Base-by-base conservation (phyloP, 1,140 invertebrate genomes). In the Atta colombica region DNA sequence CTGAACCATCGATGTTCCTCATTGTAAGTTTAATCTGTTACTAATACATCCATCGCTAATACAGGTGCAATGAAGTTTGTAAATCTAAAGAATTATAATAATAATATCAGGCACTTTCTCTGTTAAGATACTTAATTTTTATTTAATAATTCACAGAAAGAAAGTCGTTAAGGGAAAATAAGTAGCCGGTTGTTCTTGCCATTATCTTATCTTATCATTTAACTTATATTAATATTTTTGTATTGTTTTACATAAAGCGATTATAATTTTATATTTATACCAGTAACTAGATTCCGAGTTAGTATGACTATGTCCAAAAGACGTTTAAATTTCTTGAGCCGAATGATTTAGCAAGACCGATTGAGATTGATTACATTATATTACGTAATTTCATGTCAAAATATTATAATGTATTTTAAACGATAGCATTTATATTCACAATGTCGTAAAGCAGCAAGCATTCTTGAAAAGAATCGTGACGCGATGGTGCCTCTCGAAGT, bases 1-100 rank as follows among this genome's bases (percentile, higher is more conserved):
- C 25, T 49, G 3, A 51, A 60, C 31, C 72, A 55, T 58, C 77
- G 53, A 65, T 72, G 51, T 8, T 68, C 14, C 45, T 82, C 69
- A 61, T 77, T 90, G 77, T 58, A 81, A 53, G n/a, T 14, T 60
- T 77, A 55, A 86, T 80, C 35, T 51, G 12, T 82, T 49, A 58
- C 66, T 60, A 72, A 82, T 72, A 60, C 18, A 51, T 35, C 8
- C 25, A 2, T 61, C 14, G n/a, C n/a, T 77, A 63, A 49, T 49
- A 63, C 58, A 61, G 21, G 14, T 39, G 16, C 10, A 60, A 60
- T 4, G 16, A 8, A 28, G 35, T 28, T 25, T 39, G 0, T 45
- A 55, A 45, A 80, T 66, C 14, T 18, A 66, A 66, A 66, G 12
- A 1, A 2, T 45, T 45, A 45, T 45, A 45, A 45, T 45, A 45